Conservation (phyloP, 2,888 invertebrate species). For the Drosophila peninsularis region DNA sequence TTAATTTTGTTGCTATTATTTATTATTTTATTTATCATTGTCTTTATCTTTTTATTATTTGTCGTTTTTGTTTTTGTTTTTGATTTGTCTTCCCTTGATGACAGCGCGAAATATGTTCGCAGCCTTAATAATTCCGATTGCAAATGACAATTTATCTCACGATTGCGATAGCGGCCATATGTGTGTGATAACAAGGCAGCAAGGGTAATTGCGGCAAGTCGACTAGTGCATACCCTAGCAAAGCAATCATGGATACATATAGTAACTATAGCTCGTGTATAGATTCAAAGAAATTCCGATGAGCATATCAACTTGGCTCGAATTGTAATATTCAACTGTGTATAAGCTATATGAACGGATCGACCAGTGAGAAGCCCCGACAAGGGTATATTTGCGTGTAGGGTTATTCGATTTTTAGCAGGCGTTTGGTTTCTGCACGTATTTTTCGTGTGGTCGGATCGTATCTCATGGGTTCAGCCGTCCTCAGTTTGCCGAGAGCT, state of each 20-base stretch:
- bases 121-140: constrained; percentile 43
- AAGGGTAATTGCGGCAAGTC: background rate
- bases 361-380: too few species aligned
- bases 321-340: background rate
- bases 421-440: constrained; percentile 2
- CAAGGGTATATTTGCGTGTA: constrained; percentile 9
- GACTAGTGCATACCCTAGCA: background rate
- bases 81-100: constrained; percentile 12
- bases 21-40: constrained; percentile 30
- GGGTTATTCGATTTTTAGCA: constrained; percentile 9
- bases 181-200: constrained; percentile 5
- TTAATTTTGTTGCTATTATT: constrained; percentile 53
- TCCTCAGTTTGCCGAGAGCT: constrained; percentile 21
- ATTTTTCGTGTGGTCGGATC: constrained; percentile 37
- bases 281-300: too few species aligned
- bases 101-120: constrained; percentile 43
- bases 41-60: background rate
- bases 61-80: background rate
- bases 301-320: background rate
- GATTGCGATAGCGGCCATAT: constrained; percentile 23
- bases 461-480: constrained; percentile 25
- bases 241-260: too few species aligned
- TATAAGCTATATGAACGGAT: background rate
- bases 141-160: constrained; percentile 47
- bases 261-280: too few species aligned